Conservation (phyloP, 2,888 invertebrate genomes). For the Ophion slaviceki region DNA sequence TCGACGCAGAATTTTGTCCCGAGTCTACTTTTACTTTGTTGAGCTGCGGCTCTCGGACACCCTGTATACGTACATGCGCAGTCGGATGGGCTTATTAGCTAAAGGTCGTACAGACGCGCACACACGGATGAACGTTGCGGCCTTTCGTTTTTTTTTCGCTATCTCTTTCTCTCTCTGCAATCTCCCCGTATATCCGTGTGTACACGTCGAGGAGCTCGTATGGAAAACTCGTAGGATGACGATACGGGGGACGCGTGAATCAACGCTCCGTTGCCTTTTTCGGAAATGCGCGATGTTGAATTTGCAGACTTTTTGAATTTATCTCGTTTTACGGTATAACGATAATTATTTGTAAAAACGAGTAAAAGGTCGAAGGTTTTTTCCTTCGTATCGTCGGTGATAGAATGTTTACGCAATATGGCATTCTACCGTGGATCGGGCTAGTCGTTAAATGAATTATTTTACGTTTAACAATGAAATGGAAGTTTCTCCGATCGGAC, state of each 20-base stretch:
- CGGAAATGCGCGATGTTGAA: constrained; percentile 36
- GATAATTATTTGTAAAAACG: not conserved
- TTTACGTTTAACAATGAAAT: not conserved
- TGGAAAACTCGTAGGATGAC: constrained; percentile 50
- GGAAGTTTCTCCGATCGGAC: not conserved
- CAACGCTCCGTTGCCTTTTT: constrained; percentile 57
- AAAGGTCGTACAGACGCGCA: not conserved
- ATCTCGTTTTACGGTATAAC: not conserved
- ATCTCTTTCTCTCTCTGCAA: not conserved
- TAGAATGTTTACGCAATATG: not conserved
- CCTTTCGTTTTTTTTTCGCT: constrained; percentile 12
- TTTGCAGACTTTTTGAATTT: not conserved
- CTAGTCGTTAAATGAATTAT: not conserved
- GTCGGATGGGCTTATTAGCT: not conserved
- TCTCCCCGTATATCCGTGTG: not conserved
- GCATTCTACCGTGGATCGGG: not conserved
- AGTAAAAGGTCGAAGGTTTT: not conserved
- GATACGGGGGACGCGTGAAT: constrained; percentile 40
- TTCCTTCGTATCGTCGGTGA: not conserved
- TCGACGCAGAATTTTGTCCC: not conserved
- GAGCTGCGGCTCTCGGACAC: not conserved
- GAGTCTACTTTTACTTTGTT: not conserved
- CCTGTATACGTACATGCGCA: not conserved
- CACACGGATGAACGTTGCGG: constrained; percentile 2
- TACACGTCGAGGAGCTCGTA: constrained; percentile 26